Conservation (phyloP, 2,113 vertebrate species). For the Aptenodytes forsteri region DNA sequence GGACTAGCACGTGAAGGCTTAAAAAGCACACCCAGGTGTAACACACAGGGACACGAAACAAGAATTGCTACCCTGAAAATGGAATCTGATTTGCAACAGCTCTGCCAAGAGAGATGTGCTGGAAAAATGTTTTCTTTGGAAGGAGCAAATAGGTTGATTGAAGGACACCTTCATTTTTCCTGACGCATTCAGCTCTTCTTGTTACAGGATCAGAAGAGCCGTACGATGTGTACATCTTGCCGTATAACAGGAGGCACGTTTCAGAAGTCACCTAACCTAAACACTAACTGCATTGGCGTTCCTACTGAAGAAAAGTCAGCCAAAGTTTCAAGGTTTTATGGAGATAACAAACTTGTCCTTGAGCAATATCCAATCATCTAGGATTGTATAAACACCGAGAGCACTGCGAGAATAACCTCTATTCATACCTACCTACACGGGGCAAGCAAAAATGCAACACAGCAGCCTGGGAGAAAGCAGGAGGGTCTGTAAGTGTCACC, state of each 20-base stretch:
- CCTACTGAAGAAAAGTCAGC: not conserved
- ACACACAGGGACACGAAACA: accelerated
- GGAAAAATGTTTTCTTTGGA: not conserved
- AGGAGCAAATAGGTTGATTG: not conserved
- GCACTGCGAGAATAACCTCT: not conserved
- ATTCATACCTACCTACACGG: accelerated
- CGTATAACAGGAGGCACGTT: accelerated
- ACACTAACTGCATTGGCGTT: accelerated
- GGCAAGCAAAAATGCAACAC: not conserved
- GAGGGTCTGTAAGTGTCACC: not conserved
- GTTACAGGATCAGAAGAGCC: accelerated
- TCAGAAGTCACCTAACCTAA: not conserved
- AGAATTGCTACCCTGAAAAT: not conserved
- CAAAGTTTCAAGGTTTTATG: not conserved
- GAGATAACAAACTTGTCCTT: not conserved
- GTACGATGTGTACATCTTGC: accelerated
- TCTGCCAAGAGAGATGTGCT: not conserved
- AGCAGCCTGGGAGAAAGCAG: not conserved
- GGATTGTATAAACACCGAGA: not conserved
- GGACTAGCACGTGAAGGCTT: accelerated
- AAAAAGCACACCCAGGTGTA: not conserved
- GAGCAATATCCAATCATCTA: not conserved
- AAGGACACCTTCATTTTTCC: not conserved
- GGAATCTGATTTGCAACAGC: not conserved
- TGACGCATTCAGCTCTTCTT: accelerated